phyloP scores from a whole-genome alignment of 2,113 vertebrate species.

The Ahaetulla prasina region DNA sequence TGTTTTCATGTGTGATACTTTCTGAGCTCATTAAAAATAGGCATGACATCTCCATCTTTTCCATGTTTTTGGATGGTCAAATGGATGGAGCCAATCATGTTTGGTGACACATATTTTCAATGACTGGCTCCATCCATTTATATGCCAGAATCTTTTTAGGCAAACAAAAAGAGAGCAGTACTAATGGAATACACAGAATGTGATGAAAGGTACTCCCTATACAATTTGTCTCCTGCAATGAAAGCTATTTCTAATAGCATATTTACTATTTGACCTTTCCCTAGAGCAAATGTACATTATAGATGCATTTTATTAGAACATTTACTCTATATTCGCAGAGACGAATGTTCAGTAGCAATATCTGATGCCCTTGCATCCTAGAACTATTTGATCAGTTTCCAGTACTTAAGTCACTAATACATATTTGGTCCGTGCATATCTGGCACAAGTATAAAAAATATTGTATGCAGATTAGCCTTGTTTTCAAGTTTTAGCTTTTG shows the following conservation, averaged over 20 bases:
- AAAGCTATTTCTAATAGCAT: slow-evolving; percentile 37
- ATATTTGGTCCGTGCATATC: not conserved
- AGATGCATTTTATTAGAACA: slow-evolving; percentile 20
- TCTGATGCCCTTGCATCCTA: slow-evolving; percentile 29
- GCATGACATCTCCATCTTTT: not conserved
- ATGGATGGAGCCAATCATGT: not conserved
- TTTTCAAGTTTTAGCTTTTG: slow-evolving; percentile 33
- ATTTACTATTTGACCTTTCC: slow-evolving; percentile 35
- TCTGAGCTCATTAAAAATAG: not conserved
- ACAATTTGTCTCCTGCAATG: not conserved
- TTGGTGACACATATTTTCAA: not conserved
- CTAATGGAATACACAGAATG: not conserved
- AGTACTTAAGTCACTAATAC: slow-evolving; percentile 20
- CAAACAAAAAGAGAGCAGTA: not conserved
- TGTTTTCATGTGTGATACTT: too few relatives aligned
- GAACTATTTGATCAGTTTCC: slow-evolving; percentile 22
- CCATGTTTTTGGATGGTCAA: not conserved
- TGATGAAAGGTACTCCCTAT: not conserved
- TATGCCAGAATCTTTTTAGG: not conserved
- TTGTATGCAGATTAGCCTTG: slow-evolving; percentile 14
- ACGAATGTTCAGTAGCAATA: slow-evolving; percentile 23
- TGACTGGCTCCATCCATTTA: not conserved
- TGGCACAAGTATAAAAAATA: not conserved
- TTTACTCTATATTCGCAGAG: slow-evolving; percentile 37
- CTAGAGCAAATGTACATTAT: slow-evolving; percentile 22